Percentiles rank a stretch among this genome's conserved stretches.
These are phyloP conservation scores for Ptilorrhoa leucosticta DNA, from an alignment of 2,113 vertebrate species.

Conservation along the genomic window DNA sequence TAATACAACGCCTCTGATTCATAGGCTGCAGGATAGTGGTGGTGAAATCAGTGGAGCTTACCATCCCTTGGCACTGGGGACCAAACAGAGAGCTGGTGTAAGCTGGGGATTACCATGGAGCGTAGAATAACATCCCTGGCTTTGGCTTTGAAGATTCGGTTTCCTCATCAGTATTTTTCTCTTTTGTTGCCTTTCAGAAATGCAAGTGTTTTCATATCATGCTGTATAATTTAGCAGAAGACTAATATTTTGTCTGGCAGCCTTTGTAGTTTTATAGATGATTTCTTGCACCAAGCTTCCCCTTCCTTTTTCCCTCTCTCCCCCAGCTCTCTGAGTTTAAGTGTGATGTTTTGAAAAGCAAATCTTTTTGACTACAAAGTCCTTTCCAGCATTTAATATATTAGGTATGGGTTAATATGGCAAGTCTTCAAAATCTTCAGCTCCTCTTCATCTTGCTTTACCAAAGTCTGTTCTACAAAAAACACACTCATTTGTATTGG, in stretches of 20 bases:
- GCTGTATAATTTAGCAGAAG: constrained; percentile 25
- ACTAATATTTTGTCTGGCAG: constrained; percentile 50
- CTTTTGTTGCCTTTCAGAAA: constrained; percentile 26
- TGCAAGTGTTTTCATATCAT: not conserved
- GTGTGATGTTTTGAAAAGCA: constrained; percentile 16
- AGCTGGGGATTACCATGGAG: not conserved
- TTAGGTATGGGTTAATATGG: not conserved
- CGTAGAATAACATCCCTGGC: not conserved
- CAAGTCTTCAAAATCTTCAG: not conserved
- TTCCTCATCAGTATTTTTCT: not conserved
- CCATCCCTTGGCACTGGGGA: not conserved
- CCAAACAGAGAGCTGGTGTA: not conserved
- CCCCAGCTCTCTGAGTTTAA: not conserved
- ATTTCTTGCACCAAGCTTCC: constrained; percentile 7
- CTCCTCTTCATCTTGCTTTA: not conserved
- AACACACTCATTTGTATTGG: not conserved
- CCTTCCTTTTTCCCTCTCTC: not conserved
- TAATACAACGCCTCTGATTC: constrained; percentile 42
- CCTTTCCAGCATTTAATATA: not conserved
- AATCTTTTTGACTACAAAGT: not conserved
- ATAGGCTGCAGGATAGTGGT: not conserved
- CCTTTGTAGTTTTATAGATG: constrained; percentile 13
- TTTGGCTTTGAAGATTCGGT: not conserved
- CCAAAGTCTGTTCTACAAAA: not conserved
- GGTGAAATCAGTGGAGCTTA: constrained; percentile 17